Evolutionary conservation across 2,888 invertebrate genomes (phyloP), one percentile per base, ranked within the genome.

Genomic region (Lampropteryx suffumata): DNA sequence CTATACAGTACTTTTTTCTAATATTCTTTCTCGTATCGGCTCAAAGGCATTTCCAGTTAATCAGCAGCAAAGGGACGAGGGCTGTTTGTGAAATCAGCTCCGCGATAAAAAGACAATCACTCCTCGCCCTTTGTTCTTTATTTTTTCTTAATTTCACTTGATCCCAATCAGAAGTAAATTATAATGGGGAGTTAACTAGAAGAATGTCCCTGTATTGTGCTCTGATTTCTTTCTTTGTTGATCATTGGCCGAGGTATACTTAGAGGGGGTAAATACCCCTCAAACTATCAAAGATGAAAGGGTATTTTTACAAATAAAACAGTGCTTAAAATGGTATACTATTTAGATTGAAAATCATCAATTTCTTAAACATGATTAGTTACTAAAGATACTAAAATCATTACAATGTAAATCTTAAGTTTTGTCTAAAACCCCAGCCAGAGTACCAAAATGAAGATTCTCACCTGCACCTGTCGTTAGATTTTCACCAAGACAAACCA

Each of bases 131-230:
- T 85, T 84, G 82, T 82, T 70, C 73, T 84, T 86, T 88, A 84
- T 87, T 88, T 89, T 88, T 88, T 90, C 87, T 89, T 90, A 88
- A 89, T 90, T 90, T 85, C 81, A 82, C 73, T 84, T 86, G 89
- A 90, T 90, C 85, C 76, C 87, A 88, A 90, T 90, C 89, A 85
- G 79, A 77, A 82, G 84, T 87, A 88, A 88, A 88, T 89, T 88
- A 87, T 88, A 89, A 88, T 84, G 84, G 87, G 73, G 79, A 84
- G 81, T 86, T 84, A 84, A 82, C 84, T 87, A 82, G 79, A 80
- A 79, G 84, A 84, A 84, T 84, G 84, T 76, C 79, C 77, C 74
- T 80, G 85, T 88, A 83, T 86, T 88, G 87, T 88, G 67, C 68
- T 66, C 63, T 73, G 71, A 73, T 79, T 79, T 77, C 79, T 78